A percentile compares a stretch with the other conserved stretches of the same genome.
Evolutionary conservation across 2,888 invertebrate species (phyloP).

Genomic region (Drosophila imparisetae): DNA sequence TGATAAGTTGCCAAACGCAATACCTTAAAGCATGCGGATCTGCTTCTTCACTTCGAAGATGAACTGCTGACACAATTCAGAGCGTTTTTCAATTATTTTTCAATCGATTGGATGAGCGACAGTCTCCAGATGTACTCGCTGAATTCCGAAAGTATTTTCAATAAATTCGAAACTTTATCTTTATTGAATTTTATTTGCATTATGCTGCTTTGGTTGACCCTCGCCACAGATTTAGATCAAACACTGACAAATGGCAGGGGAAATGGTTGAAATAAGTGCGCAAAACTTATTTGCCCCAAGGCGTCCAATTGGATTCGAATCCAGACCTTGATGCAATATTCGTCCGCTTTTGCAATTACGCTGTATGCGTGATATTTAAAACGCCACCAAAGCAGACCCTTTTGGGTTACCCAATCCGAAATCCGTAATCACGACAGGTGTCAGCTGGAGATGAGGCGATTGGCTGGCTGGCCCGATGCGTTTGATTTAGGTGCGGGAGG

Average conservation of each 20-base stretch:
- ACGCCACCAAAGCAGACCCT: constrained; percentile 38
- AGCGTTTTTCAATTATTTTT: constrained; percentile 70
- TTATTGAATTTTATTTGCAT: constrained; percentile 58
- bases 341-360: constrained; percentile 38
- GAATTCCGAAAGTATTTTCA: constrained; percentile 44
- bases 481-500: constrained; percentile 58
- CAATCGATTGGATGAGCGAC: constrained; percentile 21
- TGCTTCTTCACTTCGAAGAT: neutral
- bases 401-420: constrained; percentile 43
- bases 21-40: constrained; percentile 40
- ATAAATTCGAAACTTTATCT: constrained; percentile 39
- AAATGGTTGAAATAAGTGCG: constrained; percentile 55
- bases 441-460: constrained; percentile 44
- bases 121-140: constrained; percentile 1
- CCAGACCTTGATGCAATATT: constrained; percentile 11
- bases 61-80: constrained; percentile 10
- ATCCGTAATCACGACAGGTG: constrained; percentile 63
- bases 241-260: constrained; percentile 49
- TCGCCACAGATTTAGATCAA: constrained; percentile 30
- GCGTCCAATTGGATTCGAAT: constrained; percentile 21
- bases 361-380: constrained; percentile 29
- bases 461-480: constrained; percentile 24
- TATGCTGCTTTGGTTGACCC: constrained; percentile 8
- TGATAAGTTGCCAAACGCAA: constrained; percentile 42
- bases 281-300: constrained; percentile 38